phyloP scores from a whole-genome alignment of 2,113 vertebrate species.

The Empidonax alnorum region DNA sequence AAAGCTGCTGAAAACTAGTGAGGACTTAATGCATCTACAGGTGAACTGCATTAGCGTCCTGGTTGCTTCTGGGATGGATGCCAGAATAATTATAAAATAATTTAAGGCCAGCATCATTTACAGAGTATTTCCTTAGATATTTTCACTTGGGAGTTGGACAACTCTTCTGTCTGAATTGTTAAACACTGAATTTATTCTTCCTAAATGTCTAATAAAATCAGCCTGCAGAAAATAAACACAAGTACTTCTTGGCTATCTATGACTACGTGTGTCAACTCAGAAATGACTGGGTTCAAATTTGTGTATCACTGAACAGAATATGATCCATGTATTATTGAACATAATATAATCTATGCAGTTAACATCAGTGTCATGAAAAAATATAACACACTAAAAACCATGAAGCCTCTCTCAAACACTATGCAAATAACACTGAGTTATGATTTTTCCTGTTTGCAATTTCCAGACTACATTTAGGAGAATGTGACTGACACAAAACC shows the following conservation, averaged over 20 bases:
- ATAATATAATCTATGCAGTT: background rate
- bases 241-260: background rate
- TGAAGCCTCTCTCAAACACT: background rate
- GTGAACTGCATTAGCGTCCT: background rate
- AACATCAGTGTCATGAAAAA: background rate
- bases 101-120: background rate
- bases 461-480: background rate
- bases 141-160: background rate
- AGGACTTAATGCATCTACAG: background rate
- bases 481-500: background rate
- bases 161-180: background rate
- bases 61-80: background rate
- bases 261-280: background rate
- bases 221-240: background rate
- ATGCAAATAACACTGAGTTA: background rate
- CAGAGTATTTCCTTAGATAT: background rate
- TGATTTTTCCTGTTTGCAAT: background rate
- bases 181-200: background rate
- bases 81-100: conserved; percentile 15
- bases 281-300: background rate
- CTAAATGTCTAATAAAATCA: background rate
- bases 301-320: background rate
- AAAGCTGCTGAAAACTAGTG: background rate
- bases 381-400: background rate
- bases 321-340: background rate